A percentile compares a stretch with the other conserved stretches of the same genome.
Conservation (phyloP, 2,888 invertebrate genomes). For the Tetropium fuscum region DNA sequence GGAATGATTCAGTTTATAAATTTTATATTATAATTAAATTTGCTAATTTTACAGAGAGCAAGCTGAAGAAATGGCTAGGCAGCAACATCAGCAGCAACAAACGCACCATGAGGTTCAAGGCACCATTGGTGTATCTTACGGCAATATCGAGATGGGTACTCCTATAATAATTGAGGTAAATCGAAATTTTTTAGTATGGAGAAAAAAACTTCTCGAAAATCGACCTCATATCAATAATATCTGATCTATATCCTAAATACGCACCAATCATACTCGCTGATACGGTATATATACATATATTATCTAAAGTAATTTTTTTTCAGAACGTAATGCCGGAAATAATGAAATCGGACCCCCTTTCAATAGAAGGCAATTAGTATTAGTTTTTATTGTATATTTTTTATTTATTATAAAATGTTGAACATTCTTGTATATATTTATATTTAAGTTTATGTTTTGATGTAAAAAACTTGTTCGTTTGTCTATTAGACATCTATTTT, state of each 20-base stretch:
- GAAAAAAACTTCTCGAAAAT: not conserved
- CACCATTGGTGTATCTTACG: conserved; percentile 59
- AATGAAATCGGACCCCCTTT: conserved; percentile 57
- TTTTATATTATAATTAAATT: conserved; percentile 4
- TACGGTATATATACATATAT: conserved; percentile 8
- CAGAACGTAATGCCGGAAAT: conserved; percentile 58
- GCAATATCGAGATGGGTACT: conserved; percentile 58
- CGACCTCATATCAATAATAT: not conserved
- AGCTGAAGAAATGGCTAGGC: conserved; percentile 50
- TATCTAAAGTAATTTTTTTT: conserved; percentile 31
- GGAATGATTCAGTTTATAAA: not conserved
- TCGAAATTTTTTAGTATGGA: not conserved
- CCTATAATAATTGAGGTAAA: conserved; percentile 64
- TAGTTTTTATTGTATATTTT: conserved; percentile 2
- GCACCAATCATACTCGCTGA: not conserved
- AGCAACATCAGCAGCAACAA: conserved; percentile 55
- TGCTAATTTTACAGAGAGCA: conserved; percentile 27
- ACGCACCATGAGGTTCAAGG: conserved; percentile 57
- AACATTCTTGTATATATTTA: conserved; percentile 16
- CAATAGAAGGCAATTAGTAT: conserved; percentile 50
- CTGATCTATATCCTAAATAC: not conserved
- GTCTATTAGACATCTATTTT: conserved; percentile 25
- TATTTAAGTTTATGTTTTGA: conserved; percentile 19
- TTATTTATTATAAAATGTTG: conserved; percentile 24
- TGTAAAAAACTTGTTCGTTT: conserved; percentile 24